Conservation (phyloP, 1,140 invertebrate species). For the Drosophila kepulauana region DNA sequence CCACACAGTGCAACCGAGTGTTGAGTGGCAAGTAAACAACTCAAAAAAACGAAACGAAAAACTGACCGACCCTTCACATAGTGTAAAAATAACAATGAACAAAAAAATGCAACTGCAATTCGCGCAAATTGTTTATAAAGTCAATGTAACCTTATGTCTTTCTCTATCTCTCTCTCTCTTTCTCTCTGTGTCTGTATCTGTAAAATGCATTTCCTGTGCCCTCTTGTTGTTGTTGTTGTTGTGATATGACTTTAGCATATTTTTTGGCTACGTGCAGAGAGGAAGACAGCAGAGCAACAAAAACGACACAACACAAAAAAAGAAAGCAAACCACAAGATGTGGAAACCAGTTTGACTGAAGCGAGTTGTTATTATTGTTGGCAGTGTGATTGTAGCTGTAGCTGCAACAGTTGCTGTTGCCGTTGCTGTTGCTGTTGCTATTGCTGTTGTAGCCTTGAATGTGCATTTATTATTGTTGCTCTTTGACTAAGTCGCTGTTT, state of each 20-base stretch:
- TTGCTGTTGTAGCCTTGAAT: slow-evolving; percentile 71
- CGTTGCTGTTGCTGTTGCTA: slow-evolving; percentile 29
- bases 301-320: slow-evolving; percentile 47
- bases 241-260: slow-evolving; percentile 60
- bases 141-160: slow-evolving; percentile 23
- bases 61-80: slow-evolving; percentile 47
- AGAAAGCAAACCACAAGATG: slow-evolving; percentile 75
- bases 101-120: slow-evolving; percentile 46
- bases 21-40: slow-evolving; percentile 45
- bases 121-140: slow-evolving; percentile 52
- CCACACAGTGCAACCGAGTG: slow-evolving; percentile 25
- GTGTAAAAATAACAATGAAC: slow-evolving; percentile 20
- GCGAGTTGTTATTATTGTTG: slow-evolving; percentile 48
- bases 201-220: slow-evolving; percentile 67
- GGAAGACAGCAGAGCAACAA: slow-evolving; percentile 38
- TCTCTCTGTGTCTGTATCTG: slow-evolving; percentile 15
- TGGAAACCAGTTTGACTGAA: slow-evolving; percentile 42
- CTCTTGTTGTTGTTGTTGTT: slow-evolving; percentile 44
- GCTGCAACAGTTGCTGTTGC: slow-evolving; percentile 32
- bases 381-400: slow-evolving; percentile 55
- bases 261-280: slow-evolving; percentile 67
- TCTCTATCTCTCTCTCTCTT: slow-evolving; percentile 29
- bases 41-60: slow-evolving; percentile 10
- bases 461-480: slow-evolving; percentile 73
- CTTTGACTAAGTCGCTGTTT: slow-evolving; percentile 51